phyloP scores from a whole-genome alignment of 2,113 vertebrate genomes.

The Megalops atlanticus region DNA sequence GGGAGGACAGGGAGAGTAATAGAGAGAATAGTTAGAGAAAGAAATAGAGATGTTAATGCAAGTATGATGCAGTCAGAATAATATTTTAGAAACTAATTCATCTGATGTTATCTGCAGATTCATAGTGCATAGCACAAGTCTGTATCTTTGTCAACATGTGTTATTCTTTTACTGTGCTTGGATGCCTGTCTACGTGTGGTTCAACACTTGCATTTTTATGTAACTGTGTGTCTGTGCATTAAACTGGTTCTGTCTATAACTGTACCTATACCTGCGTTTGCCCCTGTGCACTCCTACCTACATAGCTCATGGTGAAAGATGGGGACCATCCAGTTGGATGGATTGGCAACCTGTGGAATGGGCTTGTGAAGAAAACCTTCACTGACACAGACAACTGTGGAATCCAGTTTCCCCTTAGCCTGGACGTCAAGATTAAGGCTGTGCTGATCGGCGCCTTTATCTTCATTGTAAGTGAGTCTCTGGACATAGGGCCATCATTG shows the following conservation, averaged over 20 bases:
- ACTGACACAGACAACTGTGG: slow-evolving; percentile 73
- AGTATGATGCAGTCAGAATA: too few relatives aligned
- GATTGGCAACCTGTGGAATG: slow-evolving; percentile 75
- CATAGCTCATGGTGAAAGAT: slow-evolving; percentile 64
- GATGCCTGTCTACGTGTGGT: too few relatives aligned
- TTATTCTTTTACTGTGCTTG: too few relatives aligned
- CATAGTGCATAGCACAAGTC: too few relatives aligned
- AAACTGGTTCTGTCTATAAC: too few relatives aligned
- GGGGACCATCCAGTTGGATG: slow-evolving; percentile 60
- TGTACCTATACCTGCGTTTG: too few relatives aligned
- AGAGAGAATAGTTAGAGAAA: neutral
- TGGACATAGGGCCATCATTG: too few relatives aligned
- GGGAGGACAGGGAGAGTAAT: neutral
- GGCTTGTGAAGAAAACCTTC: slow-evolving; percentile 62
- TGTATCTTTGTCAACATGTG: too few relatives aligned
- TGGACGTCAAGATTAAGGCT: slow-evolving; percentile 73
- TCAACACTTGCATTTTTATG: too few relatives aligned
- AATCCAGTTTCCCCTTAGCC: slow-evolving; percentile 71
- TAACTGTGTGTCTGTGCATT: too few relatives aligned
- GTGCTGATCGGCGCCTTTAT: slow-evolving; percentile 73
- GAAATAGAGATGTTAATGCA: neutral
- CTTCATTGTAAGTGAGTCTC: slow-evolving; percentile 69
- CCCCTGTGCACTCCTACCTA: neutral
- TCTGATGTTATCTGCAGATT: too few relatives aligned
- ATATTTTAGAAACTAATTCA: too few relatives aligned